These are phyloP conservation scores for Brachionus sp. DNA, from an alignment of 1,140 invertebrate genomes.

Conservation along the genomic window DNA sequence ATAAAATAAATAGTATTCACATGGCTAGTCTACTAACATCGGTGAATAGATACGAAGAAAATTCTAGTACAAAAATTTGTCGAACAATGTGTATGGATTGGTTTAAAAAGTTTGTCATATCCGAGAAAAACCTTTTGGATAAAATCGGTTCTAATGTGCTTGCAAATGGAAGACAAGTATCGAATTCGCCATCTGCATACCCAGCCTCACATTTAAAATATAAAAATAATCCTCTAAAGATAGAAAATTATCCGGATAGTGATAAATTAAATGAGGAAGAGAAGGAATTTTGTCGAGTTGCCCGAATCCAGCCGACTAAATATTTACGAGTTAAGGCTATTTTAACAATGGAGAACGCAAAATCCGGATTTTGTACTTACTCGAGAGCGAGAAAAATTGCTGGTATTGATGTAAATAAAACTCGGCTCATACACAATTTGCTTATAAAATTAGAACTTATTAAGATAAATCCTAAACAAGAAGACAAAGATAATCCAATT, in stretches of 20 bases:
- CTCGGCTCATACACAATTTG: conserved; percentile 14
- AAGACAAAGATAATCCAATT: background rate
- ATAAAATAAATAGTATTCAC: background rate
- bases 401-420: conserved; percentile 46
- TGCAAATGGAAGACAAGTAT: conserved; percentile 12
- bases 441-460: conserved; percentile 15
- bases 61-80: background rate
- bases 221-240: conserved; percentile 29
- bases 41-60: conserved; percentile 6
- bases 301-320: background rate
- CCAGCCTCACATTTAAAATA: background rate
- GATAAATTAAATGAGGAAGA: conserved; percentile 37
- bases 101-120: conserved; percentile 44
- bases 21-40: conserved; percentile 27
- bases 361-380: conserved; percentile 34
- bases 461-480: background rate
- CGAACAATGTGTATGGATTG: background rate
- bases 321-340: conserved; percentile 41
- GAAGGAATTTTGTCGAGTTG: conserved; percentile 36
- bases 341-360: background rate
- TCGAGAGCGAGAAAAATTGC: conserved; percentile 32
- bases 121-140: conserved; percentile 1
- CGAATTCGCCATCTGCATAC: background rate
- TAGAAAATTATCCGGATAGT: conserved; percentile 41
- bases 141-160: background rate